These are phyloP conservation scores for Astyanax mexicanus DNA, from an alignment of 2,797 vertebrate genomes.

Conservation along the genomic window DNA sequence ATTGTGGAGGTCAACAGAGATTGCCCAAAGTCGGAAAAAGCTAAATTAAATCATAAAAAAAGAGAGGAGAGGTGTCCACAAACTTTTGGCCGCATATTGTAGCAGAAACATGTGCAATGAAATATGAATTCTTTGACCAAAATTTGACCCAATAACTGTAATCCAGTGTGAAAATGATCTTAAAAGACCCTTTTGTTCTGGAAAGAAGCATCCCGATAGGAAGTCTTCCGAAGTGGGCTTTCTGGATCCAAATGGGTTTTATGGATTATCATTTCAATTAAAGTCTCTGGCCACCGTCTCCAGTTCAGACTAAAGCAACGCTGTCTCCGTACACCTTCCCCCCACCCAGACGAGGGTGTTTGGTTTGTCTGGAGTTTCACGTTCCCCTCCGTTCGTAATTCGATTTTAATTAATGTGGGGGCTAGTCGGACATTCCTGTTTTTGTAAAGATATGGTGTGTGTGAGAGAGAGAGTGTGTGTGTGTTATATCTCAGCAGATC, in stretches of 20 bases:
- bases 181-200: not conserved
- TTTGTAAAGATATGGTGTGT: constrained; percentile 32
- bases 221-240: not conserved
- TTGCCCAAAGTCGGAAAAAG: too few species aligned
- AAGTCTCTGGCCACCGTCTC: not conserved
- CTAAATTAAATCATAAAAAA: too few species aligned
- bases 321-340: constrained; percentile 50
- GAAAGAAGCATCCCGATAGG: not conserved
- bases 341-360: constrained; percentile 57
- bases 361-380: constrained; percentile 67
- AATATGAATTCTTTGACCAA: too few species aligned
- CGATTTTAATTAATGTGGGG: constrained; percentile 83
- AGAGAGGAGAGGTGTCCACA: too few species aligned
- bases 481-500: constrained; percentile 65
- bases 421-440: constrained; percentile 76
- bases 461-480: constrained; percentile 70
- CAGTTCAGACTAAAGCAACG: not conserved
- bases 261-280: not conserved
- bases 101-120: not conserved
- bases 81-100: not conserved
- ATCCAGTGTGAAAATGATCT: not conserved
- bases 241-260: not conserved
- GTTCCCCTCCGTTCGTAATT: constrained; percentile 72
- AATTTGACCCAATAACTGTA: not conserved
- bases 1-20: too few species aligned